Base-by-base conservation (phyloP, 2,888 invertebrate genomes). In the Lysandra coridon region DNA sequence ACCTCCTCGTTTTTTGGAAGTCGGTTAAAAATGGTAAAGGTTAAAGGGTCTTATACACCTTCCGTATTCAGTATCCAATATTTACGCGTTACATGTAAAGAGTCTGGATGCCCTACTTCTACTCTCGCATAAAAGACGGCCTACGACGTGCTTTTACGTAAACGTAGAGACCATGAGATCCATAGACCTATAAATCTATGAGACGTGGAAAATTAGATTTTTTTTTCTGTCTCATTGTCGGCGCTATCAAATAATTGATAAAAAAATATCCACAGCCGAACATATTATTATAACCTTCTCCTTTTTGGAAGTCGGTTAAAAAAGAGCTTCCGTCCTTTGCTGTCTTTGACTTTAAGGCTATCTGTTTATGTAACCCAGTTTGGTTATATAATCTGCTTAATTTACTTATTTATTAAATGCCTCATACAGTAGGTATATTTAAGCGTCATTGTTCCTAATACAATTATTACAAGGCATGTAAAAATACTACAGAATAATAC, bases 391-490 rank as follows among this genome's bases (percentile, higher is more conserved):
- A 57, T 57, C 57, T 57, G 17, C 1, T 17, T 57, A 1, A 17
- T 3, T 12, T 49, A 49, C 10, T 49, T 49, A 57, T 57, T 14
- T 17, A 12, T 53, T 10, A 23, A 23, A 53, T 53, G 53, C 53
- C 12, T 53, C 2, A 14, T 12, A 53, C 12, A 17, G 4, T 49
- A 49, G 23, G 23, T 23, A 0, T 23, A 23, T 23, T 23, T 17
- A 4, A 57, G 49, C 10, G 10, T 49, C 49, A 49, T 4, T 57
- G 17, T 57, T 0, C 57, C 17, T 83, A 83, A 6, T 2, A 49
- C 49, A 49, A 49, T 4, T 83, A 83, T 1, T 2, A 49, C 49
- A 49, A 49, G 10, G 49, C 49, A 49, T 49, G 10, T 49, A 49
- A 49, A 62, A 23, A 4, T 23, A 64, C 10, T 64, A 64, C 30